Conservation (phyloP, 2,113 vertebrate species). For the Pteruthius melanotis region DNA sequence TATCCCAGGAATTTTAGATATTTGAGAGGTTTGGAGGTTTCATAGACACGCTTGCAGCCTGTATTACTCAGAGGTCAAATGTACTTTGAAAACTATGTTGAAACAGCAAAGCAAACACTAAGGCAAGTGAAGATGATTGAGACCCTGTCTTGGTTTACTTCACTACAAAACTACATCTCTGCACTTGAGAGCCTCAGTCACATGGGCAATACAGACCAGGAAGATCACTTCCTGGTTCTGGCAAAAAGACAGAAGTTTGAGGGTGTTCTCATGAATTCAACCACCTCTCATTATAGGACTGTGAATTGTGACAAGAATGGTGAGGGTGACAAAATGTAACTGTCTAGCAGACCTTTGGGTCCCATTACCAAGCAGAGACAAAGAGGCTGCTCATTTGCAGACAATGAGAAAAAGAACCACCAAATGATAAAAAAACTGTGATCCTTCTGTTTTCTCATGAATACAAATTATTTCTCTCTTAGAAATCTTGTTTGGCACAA, state of each 20-base stretch:
- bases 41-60: not conserved
- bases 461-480: not conserved
- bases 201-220: fast-evolving
- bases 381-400: not conserved
- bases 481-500: not conserved
- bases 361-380: not conserved
- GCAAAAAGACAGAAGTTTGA: not conserved
- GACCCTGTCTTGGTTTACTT: not conserved
- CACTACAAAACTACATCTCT: not conserved
- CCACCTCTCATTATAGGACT: not conserved
- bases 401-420: not conserved
- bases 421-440: not conserved
- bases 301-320: not conserved
- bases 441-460: not conserved
- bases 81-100: slow-evolving; percentile 19
- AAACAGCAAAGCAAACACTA: slow-evolving; percentile 23
- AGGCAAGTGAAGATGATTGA: slow-evolving; percentile 1
- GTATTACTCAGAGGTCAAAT: not conserved
- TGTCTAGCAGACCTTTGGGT: not conserved
- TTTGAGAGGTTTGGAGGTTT: not conserved
- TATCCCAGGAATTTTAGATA: not conserved
- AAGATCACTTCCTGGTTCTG: not conserved
- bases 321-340: not conserved
- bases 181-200: not conserved
- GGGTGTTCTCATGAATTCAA: not conserved